phyloP scores from a whole-genome alignment of 1,140 invertebrate genomes.

The Phthorimaea operculella region DNA sequence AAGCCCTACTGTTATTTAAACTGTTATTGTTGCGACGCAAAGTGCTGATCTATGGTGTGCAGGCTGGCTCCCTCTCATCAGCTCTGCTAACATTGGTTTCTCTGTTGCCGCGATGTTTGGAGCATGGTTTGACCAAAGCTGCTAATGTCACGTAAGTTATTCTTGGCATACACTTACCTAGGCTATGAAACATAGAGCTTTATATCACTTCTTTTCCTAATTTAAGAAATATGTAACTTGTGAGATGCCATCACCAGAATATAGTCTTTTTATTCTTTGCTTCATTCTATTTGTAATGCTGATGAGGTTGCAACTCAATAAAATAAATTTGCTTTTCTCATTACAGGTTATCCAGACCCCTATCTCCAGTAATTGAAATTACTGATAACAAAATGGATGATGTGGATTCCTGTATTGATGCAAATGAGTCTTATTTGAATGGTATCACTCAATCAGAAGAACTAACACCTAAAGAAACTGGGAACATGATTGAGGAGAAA shows the following conservation, averaged over 20 bases:
- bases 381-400: conserved; percentile 49
- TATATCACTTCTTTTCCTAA: too few relatives aligned
- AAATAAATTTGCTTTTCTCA: conserved; percentile 10
- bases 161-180: too few relatives aligned
- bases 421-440: conserved; percentile 46
- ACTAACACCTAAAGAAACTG: conserved; percentile 52
- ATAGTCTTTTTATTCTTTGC: neutral
- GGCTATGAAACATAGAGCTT: too few relatives aligned
- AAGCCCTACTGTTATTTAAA: conserved; percentile 94
- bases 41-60: conserved; percentile 93
- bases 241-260: too few relatives aligned
- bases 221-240: too few relatives aligned
- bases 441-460: conserved; percentile 44
- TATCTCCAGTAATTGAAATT: conserved; percentile 77
- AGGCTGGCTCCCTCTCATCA: conserved; percentile 89
- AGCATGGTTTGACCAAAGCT: conserved; percentile 86
- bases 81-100: conserved; percentile 91
- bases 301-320: too few relatives aligned
- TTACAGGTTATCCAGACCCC: conserved; percentile 78
- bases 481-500: conserved; percentile 58
- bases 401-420: conserved; percentile 34
- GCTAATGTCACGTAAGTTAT: conserved; percentile 82
- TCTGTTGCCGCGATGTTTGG: conserved; percentile 89
- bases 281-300: too few relatives aligned
- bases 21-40: conserved; percentile 86